These are phyloP conservation scores for Porites australiensis DNA, from an alignment of 64 coral and sea anemone species.

Conservation along the genomic window DNA sequence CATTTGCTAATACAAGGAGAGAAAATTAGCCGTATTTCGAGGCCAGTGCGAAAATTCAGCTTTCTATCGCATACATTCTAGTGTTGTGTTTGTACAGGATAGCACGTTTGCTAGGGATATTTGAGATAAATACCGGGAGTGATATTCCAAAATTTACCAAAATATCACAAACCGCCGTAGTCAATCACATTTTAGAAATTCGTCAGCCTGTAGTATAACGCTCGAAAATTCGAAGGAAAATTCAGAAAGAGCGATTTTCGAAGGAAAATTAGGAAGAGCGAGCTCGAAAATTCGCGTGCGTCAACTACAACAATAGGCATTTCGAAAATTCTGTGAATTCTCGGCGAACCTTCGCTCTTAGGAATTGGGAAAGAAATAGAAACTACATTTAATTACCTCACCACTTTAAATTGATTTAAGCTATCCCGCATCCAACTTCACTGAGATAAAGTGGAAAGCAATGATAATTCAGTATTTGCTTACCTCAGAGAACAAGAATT, in stretches of 20 bases:
- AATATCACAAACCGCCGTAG: no score
- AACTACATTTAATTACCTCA: not conserved
- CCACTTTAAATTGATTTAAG: not conserved
- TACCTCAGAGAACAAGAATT: not conserved
- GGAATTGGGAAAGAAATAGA: conserved; percentile 1
- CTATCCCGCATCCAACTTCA: not conserved
- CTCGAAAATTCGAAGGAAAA: no score
- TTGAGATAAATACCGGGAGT: no score
- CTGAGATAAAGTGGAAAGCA: not conserved
- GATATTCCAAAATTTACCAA: no score
- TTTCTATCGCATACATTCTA: not conserved
- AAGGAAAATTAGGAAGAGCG: not conserved
- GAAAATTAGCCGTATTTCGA: conserved; percentile 9
- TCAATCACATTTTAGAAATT: no score
- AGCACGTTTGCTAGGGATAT: no score
- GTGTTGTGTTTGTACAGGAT: no score
- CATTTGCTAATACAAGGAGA: no score
- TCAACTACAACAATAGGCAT: no score
- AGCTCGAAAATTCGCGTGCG: conserved; percentile 10
- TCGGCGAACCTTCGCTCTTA: not conserved
- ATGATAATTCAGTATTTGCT: not conserved
- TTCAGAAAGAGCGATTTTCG: no score
- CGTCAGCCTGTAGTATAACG: no score
- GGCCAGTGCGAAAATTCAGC: not conserved
- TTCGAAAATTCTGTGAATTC: not conserved